Base-by-base conservation (phyloP, 2,113 vertebrate genomes). In the Cyprinus carpio region DNA sequence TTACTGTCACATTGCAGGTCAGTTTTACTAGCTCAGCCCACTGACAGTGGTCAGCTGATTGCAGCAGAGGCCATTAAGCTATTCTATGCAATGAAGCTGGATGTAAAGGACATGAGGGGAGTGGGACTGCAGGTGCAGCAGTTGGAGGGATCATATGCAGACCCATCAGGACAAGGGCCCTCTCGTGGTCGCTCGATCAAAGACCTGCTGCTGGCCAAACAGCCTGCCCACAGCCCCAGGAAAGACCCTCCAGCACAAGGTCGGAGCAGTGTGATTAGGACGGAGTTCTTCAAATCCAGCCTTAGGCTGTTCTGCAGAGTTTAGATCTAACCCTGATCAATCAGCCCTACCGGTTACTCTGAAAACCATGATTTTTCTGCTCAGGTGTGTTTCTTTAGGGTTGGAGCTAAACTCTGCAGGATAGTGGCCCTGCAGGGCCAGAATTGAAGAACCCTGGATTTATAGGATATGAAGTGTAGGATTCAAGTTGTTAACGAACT, bases 91-190 rank as follows among this genome's bases (percentile, higher is more conserved):
- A 97, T 99, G 98, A 98, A 97, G 86, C 71, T 99, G 87, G 96
- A 95, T 86, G 97, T 97, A 86, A 92, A 95, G 0, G 98, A 99
- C 88, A 93, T 99, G 94, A 95, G 98, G 92, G 98, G 98, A 88
- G 94, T 99, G 87, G 98, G 98, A 84, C 96, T 99, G 92, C 97
- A 97, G 75, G 95, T 99, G 76, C 96, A 98, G 80, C 96, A 97
- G 71, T 92, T 99, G 79, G 93, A 97, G 86, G 94, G 82, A 88
- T 91, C 85, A 89, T 85, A 90, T 91, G 62, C 90, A 83, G 58
- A 93, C 11, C 78, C 90, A 72, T 75, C 89, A 4, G 91, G 88
- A 83, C 83, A 37, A 72, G 87, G 91, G 3, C 1, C 90, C 3
- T 64, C 91, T 8, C 92, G 92, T 1, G 91, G 94, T 0, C 95